Evolutionary conservation across 2,888 invertebrate species (phyloP), one percentile per base, ranked within the genome.

Genomic region (Cheilosia pagana): DNA sequence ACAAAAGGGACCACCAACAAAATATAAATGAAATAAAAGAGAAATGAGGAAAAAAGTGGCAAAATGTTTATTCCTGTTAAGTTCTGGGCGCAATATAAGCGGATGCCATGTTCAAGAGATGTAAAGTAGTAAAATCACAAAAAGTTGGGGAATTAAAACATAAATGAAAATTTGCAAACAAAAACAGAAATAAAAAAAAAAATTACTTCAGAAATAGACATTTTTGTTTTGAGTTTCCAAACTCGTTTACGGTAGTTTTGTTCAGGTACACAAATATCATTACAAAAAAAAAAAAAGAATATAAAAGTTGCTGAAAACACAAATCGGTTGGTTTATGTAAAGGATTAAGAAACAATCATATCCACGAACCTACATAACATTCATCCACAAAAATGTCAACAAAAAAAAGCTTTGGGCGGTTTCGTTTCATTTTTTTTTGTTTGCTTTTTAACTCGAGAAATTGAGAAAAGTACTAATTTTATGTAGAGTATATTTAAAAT

Each of bases 401-500:
- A 67, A 45, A 70, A 45, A 70, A 53, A 68, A 60, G 60, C 71
- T 65, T 50, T 21, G 71, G 67, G 70, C 55, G 60, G 35, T 35
- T 35, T 35, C 35, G 12, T 12, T 35, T 35, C 35, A 12, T 45
- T 71, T 43, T 28, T 28, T 28, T 35, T 63, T 76, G 7, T n/a
- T n/a, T n/a, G n/a, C n/a, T 50, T 50, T 21, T 77, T 55, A 82
- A 77, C 62, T 77, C 77, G 65, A 76, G 41, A 75, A 59, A 65
- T 67, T 77, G 77, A 82, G 72, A 68, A 81, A 81, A 71, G 63
- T 70, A n/a, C n/a, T n/a, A 72, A 57, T 67, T 72, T 77, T 82
- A 67, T 82, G 60, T 77, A 82, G 77, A 72, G 77, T 77, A 82
- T 82, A 77, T 77, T 77, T 81, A 72, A 67, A 76, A 71, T 71